Base-by-base conservation (phyloP, 92 coral and sea anemone genomes). In the Zoanthus sansibaricus region DNA sequence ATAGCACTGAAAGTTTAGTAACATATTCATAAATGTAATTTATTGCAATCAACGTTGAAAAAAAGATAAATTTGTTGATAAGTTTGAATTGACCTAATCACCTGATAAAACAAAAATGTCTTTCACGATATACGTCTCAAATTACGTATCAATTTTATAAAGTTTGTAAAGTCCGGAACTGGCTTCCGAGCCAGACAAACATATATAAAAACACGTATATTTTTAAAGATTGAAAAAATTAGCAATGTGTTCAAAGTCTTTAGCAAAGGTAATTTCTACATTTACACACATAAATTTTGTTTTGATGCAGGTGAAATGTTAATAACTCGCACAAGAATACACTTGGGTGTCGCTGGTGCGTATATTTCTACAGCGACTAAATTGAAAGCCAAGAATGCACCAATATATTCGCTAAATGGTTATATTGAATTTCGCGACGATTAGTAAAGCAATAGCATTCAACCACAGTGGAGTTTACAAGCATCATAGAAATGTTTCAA, bases 331-430 rank as follows among this genome's bases (percentile, higher is more conserved):
- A 37, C 44, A 79, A 62, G n/a, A 44, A 9, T 31, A 79, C 1
- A 18, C 9, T 56, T 14, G 17, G 1, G 33, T 79, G 72, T 18
- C 37, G 8, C 18, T n/a, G 8, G 17, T 3, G 71, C 17, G 58
- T 45, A 15, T 46, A 46, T 80, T 80, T 79, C 84, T 79, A 79
- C 84, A 79, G 85, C 54, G 85, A 64, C 75, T 64, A 80, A 9
- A 66, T 18, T 80, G 49, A 49, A 20, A 67, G 66, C 20, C 62
- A 66, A 80, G 74, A 80, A 66, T 64, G 85, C 66, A n/a, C 7
- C 52, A 20, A 46, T 80, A 59, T 79, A 21, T 48, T 75, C 45
- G n/a, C 48, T 25, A 9, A 47, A 80, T 13, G 16, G 20, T 47
- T n/a, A 64, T 20, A 76, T 8, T 45, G 45, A 45, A 46, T 20